Evolutionary conservation across 2,113 vertebrate genomes (phyloP).

Genomic region (Amazona vittata): DNA sequence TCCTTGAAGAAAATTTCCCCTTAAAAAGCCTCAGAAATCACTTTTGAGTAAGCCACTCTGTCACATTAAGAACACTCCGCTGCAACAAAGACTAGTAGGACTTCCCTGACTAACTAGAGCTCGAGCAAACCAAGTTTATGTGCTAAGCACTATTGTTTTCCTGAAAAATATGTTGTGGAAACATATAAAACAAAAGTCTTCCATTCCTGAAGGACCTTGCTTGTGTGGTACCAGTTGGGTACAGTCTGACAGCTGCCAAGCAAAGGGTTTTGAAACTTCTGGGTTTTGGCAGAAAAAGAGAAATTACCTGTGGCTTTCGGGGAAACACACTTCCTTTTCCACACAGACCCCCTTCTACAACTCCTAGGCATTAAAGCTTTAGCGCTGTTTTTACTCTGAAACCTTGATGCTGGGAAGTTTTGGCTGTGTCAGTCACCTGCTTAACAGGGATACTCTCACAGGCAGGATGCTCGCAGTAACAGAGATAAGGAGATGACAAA

Average conservation of each 20-base stretch:
- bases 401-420: not conserved
- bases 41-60: not conserved
- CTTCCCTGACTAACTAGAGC: not conserved
- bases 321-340: not conserved
- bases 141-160: rapidly evolving
- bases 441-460: not conserved
- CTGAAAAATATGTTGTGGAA: rapidly evolving
- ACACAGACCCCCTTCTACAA: not conserved
- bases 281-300: not conserved
- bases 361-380: rapidly evolving
- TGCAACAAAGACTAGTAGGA: not conserved
- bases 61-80: not conserved
- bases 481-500: not conserved
- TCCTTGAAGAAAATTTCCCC: not conserved
- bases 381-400: rapidly evolving
- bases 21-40: rapidly evolving
- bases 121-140: rapidly evolving
- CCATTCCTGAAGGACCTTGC: not conserved
- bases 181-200: rapidly evolving
- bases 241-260: not conserved
- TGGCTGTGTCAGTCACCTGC: rapidly evolving
- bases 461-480: not conserved
- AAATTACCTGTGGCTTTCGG: not conserved
- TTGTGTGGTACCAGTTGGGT: rapidly evolving
- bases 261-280: not conserved